phyloP scores from a whole-genome alignment of 2,888 invertebrate genomes.

The Pollenia angustigena region DNA sequence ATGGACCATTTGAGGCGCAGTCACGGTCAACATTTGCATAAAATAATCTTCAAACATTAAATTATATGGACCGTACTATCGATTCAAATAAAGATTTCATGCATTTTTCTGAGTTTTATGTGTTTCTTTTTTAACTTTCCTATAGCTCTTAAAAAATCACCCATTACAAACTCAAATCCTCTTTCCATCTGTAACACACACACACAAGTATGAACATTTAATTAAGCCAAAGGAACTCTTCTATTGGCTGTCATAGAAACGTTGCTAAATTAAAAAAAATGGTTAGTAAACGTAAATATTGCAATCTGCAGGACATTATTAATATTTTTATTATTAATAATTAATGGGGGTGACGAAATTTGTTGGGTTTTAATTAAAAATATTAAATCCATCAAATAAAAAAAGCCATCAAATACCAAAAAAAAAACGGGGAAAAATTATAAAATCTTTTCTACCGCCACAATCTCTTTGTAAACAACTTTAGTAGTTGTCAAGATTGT shows the following conservation, averaged over 20 bases:
- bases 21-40: no score
- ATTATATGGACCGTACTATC: no score
- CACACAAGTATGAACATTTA: neutral
- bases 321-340: neutral
- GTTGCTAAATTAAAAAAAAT: constrained; percentile 8
- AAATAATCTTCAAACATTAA: no score
- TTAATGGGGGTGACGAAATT: constrained; percentile 29
- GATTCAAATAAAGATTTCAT: no score
- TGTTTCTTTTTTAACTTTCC: no score
- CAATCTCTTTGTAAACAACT: constrained; percentile 11
- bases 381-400: constrained; percentile 30
- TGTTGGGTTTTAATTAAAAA: constrained; percentile 66
- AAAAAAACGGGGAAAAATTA: neutral
- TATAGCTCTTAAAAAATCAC: no score
- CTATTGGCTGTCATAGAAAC: constrained; percentile 37
- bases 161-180: no score
- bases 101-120: no score
- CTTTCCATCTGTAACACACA: no score
- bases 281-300: constrained; percentile 8
- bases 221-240: constrained; percentile 1
- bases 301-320: constrained; percentile 45
- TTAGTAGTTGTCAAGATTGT: constrained; percentile 47
- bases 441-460: neutral
- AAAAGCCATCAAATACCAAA: neutral
- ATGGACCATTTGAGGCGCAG: no score